A percentile compares a stretch with the other conserved stretches of the same genome.
These are phyloP conservation scores for Reticulitermes speratus DNA, from an alignment of 1,140 invertebrate genomes.

Conservation along the genomic window DNA sequence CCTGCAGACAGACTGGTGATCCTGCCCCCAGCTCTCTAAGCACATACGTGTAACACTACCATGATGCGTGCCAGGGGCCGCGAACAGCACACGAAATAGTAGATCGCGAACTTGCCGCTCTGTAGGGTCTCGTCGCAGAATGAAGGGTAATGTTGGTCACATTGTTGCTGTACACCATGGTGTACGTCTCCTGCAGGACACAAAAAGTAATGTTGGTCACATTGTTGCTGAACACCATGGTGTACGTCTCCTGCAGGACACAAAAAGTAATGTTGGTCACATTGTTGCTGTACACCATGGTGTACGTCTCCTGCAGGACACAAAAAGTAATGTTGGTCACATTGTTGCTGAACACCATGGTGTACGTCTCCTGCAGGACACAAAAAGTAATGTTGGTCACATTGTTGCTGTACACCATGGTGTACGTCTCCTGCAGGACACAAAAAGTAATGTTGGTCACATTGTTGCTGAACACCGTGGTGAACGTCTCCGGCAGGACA, in stretches of 20 bases:
- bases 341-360: constrained; percentile 46
- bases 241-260: constrained; percentile 44
- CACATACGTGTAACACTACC: constrained; percentile 55
- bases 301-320: constrained; percentile 44
- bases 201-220: constrained; percentile 33
- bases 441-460: constrained; percentile 33
- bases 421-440: constrained; percentile 44
- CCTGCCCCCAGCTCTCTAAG: constrained; percentile 56
- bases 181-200: constrained; percentile 45
- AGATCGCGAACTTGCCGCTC: constrained; percentile 47
- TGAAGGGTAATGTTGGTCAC: constrained; percentile 44
- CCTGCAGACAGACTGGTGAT: too few species aligned
- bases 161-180: constrained; percentile 46
- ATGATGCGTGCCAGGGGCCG: constrained; percentile 52
- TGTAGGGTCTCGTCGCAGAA: constrained; percentile 45
- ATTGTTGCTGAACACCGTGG: constrained; percentile 46
- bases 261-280: constrained; percentile 33
- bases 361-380: constrained; percentile 44
- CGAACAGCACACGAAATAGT: constrained; percentile 54
- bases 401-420: constrained; percentile 46
- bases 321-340: constrained; percentile 33
- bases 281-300: constrained; percentile 46
- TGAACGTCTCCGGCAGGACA: constrained; percentile 44
- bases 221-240: constrained; percentile 46
- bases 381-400: constrained; percentile 33